Percentiles rank a stretch among this genome's conserved stretches.
These are phyloP conservation scores for Cebus imitator DNA, from an alignment of 2,113 vertebrate genomes.

Conservation along the genomic window DNA sequence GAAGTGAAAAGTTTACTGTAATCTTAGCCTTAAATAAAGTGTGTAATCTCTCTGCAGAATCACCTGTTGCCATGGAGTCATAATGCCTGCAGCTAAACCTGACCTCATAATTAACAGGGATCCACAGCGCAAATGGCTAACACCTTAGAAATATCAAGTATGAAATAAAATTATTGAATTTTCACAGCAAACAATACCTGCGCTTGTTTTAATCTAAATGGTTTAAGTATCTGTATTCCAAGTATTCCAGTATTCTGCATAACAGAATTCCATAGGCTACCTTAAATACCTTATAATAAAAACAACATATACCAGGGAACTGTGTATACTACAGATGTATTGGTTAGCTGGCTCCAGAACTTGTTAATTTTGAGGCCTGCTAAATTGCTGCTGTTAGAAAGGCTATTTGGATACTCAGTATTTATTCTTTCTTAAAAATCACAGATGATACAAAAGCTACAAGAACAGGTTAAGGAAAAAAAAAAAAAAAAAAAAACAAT, in stretches of 20 bases:
- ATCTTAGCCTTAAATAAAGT: neutral
- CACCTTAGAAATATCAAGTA: neutral
- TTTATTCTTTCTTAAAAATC: conserved; percentile 29
- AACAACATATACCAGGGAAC: neutral
- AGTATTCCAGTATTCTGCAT: neutral
- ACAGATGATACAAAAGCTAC: neutral
- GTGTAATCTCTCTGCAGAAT: conserved; percentile 30
- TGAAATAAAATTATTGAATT: conserved; percentile 32
- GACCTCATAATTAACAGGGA: conserved; percentile 34
- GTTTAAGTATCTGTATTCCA: neutral
- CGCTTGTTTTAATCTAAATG: neutral
- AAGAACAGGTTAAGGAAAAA: neutral
- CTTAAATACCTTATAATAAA: neutral
- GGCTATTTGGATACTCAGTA: neutral
- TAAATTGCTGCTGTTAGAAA: conserved; percentile 11
- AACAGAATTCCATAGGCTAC: neutral
- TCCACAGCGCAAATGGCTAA: neutral
- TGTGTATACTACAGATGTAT: neutral
- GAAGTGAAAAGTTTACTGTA: neutral
- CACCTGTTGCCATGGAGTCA: conserved; percentile 37
- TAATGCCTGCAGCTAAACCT: neutral
- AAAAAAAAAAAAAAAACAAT: neutral
- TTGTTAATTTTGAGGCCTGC: conserved; percentile 1
- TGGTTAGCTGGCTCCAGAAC: neutral
- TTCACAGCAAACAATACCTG: neutral